Evolutionary conservation across 2,888 invertebrate genomes (phyloP), one percentile per base, ranked within the genome.

Genomic region (Drosophila infuscata): DNA sequence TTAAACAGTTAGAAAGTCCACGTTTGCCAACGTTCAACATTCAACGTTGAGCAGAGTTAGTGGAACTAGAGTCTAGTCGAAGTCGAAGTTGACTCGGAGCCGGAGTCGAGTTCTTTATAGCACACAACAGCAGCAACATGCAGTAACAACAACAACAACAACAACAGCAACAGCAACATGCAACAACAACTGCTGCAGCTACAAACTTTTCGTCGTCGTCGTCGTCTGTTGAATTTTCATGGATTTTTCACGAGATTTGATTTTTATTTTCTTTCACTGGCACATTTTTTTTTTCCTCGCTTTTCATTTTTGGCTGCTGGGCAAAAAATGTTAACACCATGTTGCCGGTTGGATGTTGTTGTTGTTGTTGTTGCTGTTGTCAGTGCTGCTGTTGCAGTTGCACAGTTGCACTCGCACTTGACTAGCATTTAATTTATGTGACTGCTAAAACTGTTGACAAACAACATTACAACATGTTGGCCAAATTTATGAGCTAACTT

Each of bases 391-490:
- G 63, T 17, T 69, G 68, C 51, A 61, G 64, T 17, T 60, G 68
- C 60, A 81, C 70, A 67, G 82, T 76, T 82, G 85, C 74, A 74
- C 81, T 80, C 84, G 74, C 90, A 86, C 83, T 90, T 88, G 87
- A 85, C 83, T 86, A 81, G 77, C 70, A 79, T 87, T 88, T 86
- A 88, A 88, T 89, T 88, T 82, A 83, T 89, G 87, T 83, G 81
- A 76, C 80, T 86, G 82, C 76, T 84, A 70, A 88, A 87, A 90
- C 87, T 88, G 87, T 87, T 87, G 90, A 87, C 90, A 90, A 90
- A 87, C 87, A 88, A 81, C 86, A 88, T 85, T 88, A 90, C 86
- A 90, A 85, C 86, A 86, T 85, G 89, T 78, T 77, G 83, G 32
- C 82, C 90, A 90, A 83, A 86, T 86, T 90, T 90, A 90, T 90